Percentiles rank a stretch among this genome's conserved stretches.
Conservation (phyloP, 2,797 vertebrate species). For the Choloepus didactylus region DNA sequence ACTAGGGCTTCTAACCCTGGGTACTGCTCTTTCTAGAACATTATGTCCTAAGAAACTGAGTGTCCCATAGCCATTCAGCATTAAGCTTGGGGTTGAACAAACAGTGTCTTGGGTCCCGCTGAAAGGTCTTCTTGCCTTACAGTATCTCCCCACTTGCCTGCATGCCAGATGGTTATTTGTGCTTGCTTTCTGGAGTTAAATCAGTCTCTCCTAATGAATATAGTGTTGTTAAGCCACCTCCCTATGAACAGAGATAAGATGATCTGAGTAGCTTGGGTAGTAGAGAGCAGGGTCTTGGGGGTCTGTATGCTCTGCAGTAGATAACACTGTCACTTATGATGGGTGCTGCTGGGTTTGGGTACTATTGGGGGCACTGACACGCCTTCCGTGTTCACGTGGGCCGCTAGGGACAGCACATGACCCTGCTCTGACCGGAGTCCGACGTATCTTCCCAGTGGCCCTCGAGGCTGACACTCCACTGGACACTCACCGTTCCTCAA, state of each 20-base stretch:
- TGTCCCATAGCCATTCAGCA: not conserved
- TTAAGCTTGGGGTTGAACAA: not conserved
- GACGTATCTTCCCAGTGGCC: fast-evolving
- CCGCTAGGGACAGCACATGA: not conserved
- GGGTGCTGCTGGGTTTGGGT: not conserved
- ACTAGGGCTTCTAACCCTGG: not conserved
- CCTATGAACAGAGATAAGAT: not conserved
- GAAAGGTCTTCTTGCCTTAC: not conserved
- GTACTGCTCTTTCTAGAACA: not conserved
- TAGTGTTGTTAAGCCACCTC: not conserved
- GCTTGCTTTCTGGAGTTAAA: not conserved
- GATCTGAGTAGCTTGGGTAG: not conserved
- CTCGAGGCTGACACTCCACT: not conserved
- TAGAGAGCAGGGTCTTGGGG: not conserved
- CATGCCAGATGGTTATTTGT: not conserved
- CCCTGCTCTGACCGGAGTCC: not conserved
- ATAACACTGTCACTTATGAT: not conserved
- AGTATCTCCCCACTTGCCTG: not conserved
- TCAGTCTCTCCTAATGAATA: not conserved
- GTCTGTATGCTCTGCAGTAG: fast-evolving
- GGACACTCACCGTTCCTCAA: not conserved
- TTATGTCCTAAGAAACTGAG: not conserved
- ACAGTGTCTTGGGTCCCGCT: too few relatives aligned
- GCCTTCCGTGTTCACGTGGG: not conserved
- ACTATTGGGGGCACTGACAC: too few relatives aligned